Conservation (phyloP, 2,113 vertebrate species). For the Mionectes macconnelli region DNA sequence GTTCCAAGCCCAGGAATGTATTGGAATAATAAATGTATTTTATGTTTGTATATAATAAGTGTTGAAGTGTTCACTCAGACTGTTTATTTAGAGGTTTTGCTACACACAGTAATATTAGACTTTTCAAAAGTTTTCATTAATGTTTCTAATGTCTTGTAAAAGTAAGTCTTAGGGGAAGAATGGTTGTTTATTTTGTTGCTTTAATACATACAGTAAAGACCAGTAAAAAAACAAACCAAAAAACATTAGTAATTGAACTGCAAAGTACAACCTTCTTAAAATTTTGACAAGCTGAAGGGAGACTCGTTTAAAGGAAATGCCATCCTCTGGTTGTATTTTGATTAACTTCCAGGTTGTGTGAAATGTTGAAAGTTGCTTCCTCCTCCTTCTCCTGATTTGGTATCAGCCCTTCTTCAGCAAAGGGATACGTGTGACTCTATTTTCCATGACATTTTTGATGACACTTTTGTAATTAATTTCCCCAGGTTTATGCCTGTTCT, state of each 20-base stretch:
- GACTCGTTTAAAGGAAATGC: background rate
- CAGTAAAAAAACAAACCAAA: background rate
- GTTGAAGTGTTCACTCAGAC: background rate
- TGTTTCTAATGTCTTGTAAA: background rate
- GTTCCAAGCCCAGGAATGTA: background rate
- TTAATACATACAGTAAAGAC: background rate
- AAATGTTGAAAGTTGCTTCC: background rate
- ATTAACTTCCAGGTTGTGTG: background rate
- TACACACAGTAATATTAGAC: background rate
- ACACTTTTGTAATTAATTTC: constrained; percentile 3
- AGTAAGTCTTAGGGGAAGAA: background rate
- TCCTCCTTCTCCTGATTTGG: background rate
- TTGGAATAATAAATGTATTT: background rate
- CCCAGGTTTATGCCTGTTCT: background rate
- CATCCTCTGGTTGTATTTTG: background rate
- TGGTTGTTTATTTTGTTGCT: background rate
- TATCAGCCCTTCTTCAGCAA: background rate
- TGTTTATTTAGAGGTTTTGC: background rate
- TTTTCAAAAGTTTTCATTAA: background rate
- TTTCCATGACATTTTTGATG: background rate
- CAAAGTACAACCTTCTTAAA: background rate
- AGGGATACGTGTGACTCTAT: background rate
- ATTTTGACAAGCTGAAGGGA: constrained; percentile 1
- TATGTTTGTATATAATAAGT: background rate
- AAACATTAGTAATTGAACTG: background rate